These are phyloP conservation scores for Phortica okadai DNA, from an alignment of 2,888 invertebrate species.

Conservation along the genomic window DNA sequence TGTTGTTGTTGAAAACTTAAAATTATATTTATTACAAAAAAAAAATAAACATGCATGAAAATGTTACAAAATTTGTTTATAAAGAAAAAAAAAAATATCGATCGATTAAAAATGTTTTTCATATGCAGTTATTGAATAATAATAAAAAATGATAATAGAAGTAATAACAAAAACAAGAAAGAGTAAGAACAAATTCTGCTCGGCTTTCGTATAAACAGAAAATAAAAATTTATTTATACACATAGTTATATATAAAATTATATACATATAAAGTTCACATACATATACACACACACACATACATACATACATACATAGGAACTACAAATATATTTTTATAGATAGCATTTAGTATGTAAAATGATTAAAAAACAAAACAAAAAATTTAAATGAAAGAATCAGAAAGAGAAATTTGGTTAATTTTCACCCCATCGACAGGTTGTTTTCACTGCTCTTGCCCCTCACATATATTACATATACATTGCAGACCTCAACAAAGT, in stretches of 20 bases:
- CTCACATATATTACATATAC: no score
- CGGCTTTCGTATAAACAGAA: no score
- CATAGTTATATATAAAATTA: not conserved
- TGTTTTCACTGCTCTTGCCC: no score
- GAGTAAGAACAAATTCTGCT: no score
- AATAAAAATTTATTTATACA: not conserved
- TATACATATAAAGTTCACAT: not conserved
- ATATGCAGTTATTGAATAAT: not conserved
- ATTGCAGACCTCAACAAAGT: no score
- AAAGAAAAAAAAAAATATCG: not conserved
- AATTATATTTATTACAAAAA: slow-evolving; percentile 8
- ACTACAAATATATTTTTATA: slow-evolving; percentile 12
- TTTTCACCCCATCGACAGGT: no score
- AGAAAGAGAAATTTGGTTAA: no score
- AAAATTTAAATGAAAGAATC: not conserved
- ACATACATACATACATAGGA: not conserved
- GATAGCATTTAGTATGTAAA: slow-evolving; percentile 3
- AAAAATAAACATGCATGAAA: not conserved
- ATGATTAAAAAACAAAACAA: not conserved
- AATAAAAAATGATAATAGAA: not conserved
- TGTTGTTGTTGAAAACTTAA: slow-evolving; percentile 22
- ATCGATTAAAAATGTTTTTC: not conserved
- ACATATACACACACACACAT: not conserved
- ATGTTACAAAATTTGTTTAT: slow-evolving; percentile 9
- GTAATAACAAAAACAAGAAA: not conserved